Base-by-base conservation (phyloP, 2,113 vertebrate genomes). In the Dicerorhinus sumatrensis region DNA sequence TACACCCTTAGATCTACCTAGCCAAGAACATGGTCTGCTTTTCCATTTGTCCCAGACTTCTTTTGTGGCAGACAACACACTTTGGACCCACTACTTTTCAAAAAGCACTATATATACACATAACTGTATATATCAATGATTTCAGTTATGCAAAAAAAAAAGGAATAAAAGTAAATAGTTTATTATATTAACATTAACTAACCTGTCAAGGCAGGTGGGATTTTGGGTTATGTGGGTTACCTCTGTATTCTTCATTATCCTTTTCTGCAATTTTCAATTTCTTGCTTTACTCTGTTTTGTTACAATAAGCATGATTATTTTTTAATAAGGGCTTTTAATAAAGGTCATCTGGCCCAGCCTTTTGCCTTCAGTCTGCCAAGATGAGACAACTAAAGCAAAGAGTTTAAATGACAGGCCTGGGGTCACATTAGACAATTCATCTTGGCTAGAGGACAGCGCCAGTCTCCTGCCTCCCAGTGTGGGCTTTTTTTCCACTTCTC, bases 261-360 rank as follows among this genome's bases (percentile, higher is more conserved):
- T 67, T 93, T 93, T 65, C 72, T 65, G 20, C 56, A 58, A 46
- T 89, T 94, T 93, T 73, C 46, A 93, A 39, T 80, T 67, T 73
- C 63, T 85, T 96, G 72, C 29, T 89, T 89, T 58, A 58, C 63
- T 97, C 85, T 89, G 48, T 91, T 87, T 87, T 82, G 72, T 80
- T 73, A 79, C 6, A 46, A 62, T 69, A 16, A 90, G n/a, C 63
- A 48, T 72, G 63, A 72, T 86, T 81, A 8, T 8, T 87, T 87
- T 96, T 65, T 21, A 80, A 73, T 27, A 56, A 39, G 16, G 23
- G 1, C 11, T 85, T 69, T 91, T 81, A 67, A 46, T 77, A 86
- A 92, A 25, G 2, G 27, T 89, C 42, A 36, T 70, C 69, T 70
- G 51, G n/a, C 31, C 39, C 58, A 87, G 51, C 5, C 42, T 67